Base-by-base conservation (phyloP, 2,113 vertebrate genomes). In the Terrapene triunguis region DNA sequence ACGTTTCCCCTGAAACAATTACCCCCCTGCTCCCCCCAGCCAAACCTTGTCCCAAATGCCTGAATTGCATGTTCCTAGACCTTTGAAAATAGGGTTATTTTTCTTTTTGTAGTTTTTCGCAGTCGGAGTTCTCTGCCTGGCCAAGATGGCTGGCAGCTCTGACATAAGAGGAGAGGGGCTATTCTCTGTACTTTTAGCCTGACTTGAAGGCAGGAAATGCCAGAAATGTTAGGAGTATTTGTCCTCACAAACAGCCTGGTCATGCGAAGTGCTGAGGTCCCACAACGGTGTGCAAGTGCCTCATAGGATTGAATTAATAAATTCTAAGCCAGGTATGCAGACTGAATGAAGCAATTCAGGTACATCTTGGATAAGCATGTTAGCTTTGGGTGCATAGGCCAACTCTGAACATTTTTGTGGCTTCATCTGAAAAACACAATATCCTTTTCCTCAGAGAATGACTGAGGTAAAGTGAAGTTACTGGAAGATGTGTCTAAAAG, bases 181-280 rank as follows among this genome's bases (percentile, higher is more conserved):
- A 16, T 1, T 2, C 48, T 35, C 42, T 50, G 10, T 0, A 0
- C 25, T 85, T 62, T 42, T 25, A 76, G n/a, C 29, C 25, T 62
- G 59, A 32, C 59, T 62, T 57, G 25, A 57, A 57, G 55, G 25
- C 24, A 10, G 24, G 38, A 89, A 72, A 50, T 35, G 50, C 8
- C 50, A 85, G 57, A 19, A 57, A 78, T 9, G 3, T 92, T 17
- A 29, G 32, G 48, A 10, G 29, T 13, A 5, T 62, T 62, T 62
- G 29, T 35, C 25, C 29, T 35, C 59, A 14, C 59, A 55, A 25
- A 55, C 54, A 62, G 59, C 11, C 25, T 62, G 29, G 59, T 32
- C 6, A 29, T 62, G 59, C 13, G 6, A 62, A 62, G 59, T 32
- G 29, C 59, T 62, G 59, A 62, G 55, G 29, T 29, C 59, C 59